Evolutionary conservation across 2,888 invertebrate genomes (phyloP).

Genomic region (Trachelus troglodyta): DNA sequence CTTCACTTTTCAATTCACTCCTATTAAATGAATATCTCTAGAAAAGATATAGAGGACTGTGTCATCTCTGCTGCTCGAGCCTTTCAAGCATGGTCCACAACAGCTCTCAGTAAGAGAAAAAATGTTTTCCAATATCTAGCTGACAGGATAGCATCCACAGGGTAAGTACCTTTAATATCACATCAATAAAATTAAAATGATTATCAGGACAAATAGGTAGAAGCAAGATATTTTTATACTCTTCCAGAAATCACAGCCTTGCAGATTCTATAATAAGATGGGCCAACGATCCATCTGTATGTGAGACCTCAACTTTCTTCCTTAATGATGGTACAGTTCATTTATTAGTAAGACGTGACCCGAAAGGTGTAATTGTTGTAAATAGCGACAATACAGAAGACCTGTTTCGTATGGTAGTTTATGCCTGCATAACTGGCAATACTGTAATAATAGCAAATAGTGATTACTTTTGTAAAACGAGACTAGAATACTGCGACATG

Average conservation of each 20-base stretch:
- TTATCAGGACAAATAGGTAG: neutral
- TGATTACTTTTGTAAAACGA: slow-evolving; percentile 11
- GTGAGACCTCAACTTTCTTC: slow-evolving; percentile 25
- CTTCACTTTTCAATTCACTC: neutral
- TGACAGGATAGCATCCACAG: slow-evolving; percentile 25
- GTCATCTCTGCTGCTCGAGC: slow-evolving; percentile 23
- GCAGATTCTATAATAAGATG: neutral
- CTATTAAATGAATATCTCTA: slow-evolving; percentile 13
- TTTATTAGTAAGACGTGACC: slow-evolving; percentile 29
- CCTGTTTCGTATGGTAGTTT: slow-evolving; percentile 27
- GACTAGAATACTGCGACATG: slow-evolving; percentile 31
- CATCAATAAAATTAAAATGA: neutral
- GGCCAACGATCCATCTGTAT: slow-evolving; percentile 16
- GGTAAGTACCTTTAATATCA: slow-evolving; percentile 15
- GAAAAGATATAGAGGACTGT: slow-evolving; percentile 29
- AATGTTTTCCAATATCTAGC: slow-evolving; percentile 27
- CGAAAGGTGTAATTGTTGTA: slow-evolving; percentile 29
- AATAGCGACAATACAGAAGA: slow-evolving; percentile 14
- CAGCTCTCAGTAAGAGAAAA: slow-evolving; percentile 26
- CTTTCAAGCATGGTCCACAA: slow-evolving; percentile 17
- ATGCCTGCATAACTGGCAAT: slow-evolving; percentile 33
- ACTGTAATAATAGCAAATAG: slow-evolving; percentile 24
- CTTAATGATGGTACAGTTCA: slow-evolving; percentile 30
- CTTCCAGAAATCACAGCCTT: neutral
- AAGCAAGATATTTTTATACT: neutral